Evolutionary conservation across 1,140 invertebrate species (phyloP), one percentile per base, ranked within the genome.

Genomic region (Cylas formicarius): DNA sequence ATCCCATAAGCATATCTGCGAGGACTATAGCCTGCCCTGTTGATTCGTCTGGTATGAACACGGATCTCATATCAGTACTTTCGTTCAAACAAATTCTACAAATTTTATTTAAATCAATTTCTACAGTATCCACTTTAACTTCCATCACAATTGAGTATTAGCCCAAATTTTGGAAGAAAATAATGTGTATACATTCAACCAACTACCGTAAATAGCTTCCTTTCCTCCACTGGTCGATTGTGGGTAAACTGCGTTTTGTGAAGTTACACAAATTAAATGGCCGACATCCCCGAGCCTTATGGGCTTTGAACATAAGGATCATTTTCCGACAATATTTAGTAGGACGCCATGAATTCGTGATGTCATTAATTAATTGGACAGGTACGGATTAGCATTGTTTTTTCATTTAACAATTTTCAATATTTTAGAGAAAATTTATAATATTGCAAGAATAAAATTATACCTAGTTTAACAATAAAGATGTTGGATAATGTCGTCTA

Each of bases 61-160:
- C 50, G 10, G 59, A 61, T 46, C 61, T 56, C 66, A 69, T 67
- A 37, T 65, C 64, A 6, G 56, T 59, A 45, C 64, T 67, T 55
- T 64, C 59, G n/a, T 58, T 56, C 17, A 69, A 50, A 56, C 67
- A 69, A 17, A 63, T 56, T 24, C 67, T 53, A 43, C 67, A 69
- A 23, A 69, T 57, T 53, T 69, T 67, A 43, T 58, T 62, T 22
- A 67, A 48, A 44, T 69, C 62, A 29, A 65, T 61, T 24, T 52
- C 38, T 33, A 48, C 29, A 21, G 50, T 14, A 21, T 58, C 53
- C 33, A 49, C 44, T 55, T 62, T 61, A 43, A 59, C 50, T 34
- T 63, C 61, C 55, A 63, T 62, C 31, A 40, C 40, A 44, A 13
- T 37, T n/a, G n/a, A n/a, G n/a, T n/a, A n/a, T n/a, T n/a, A n/a